A percentile compares a stretch with the other conserved stretches of the same genome.
phyloP scores from a whole-genome alignment of 2,888 invertebrate genomes.

The Mycalesis mineus region DNA sequence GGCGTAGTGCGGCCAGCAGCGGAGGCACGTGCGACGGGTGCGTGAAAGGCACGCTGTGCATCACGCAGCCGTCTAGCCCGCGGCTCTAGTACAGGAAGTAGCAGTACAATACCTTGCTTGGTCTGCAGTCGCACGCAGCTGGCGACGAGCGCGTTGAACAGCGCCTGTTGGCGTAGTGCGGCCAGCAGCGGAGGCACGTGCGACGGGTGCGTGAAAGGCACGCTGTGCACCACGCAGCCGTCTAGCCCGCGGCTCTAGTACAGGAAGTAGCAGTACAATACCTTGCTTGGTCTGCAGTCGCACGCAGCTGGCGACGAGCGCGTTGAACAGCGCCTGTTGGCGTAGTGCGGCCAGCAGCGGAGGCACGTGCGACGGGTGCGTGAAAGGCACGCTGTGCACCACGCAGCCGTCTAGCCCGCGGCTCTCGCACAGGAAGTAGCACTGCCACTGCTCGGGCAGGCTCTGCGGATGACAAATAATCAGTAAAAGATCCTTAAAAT shows the following conservation, averaged over 20 bases:
- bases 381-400: slow-evolving; percentile 91
- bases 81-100: too few relatives aligned
- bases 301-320: slow-evolving; percentile 92
- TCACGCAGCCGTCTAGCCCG: slow-evolving; percentile 86
- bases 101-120: too few relatives aligned
- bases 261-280: too few relatives aligned
- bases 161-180: too few relatives aligned
- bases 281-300: slow-evolving; percentile 88
- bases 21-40: slow-evolving; percentile 95
- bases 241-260: too few relatives aligned
- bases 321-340: slow-evolving; percentile 95
- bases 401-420: slow-evolving; percentile 84
- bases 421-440: slow-evolving; percentile 94
- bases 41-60: slow-evolving; percentile 92
- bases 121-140: too few relatives aligned
- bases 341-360: slow-evolving; percentile 89
- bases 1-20: slow-evolving; percentile 89
- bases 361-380: slow-evolving; percentile 94
- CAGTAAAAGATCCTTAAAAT: too few relatives aligned
- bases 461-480: slow-evolving; percentile 75
- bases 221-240: too few relatives aligned
- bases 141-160: too few relatives aligned
- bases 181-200: too few relatives aligned
- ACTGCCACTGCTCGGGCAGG: slow-evolving; percentile 94
- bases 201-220: too few relatives aligned